Evolutionary conservation across 64 coral and sea anemone genomes (phyloP), one percentile per base, ranked within the genome.

Genomic region (Montipora efflorescens): DNA sequence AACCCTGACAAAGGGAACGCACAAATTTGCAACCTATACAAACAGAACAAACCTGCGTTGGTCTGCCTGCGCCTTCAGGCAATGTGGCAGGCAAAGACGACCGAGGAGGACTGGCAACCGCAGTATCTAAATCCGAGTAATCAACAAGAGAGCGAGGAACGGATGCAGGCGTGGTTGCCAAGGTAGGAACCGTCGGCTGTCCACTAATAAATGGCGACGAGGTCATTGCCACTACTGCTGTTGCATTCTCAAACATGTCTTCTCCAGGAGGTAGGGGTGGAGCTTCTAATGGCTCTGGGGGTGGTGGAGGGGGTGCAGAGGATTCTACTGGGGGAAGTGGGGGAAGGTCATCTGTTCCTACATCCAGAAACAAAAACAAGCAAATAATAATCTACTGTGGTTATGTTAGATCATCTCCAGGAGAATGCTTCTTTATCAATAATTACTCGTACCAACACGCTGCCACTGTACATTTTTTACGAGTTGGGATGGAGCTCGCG

Each of bases 181-280:
- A 13, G 62, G 72, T 67, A 15, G 66, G 3, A 80, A 64, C 58
- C 7, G 76, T 77, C 2, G 76, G 73, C 55, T 76, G 59, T 59
- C 20, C 57, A 77, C 69, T 75, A 4, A 64, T 19, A 64, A 89
- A 89, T 7, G 76, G 25, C 4, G 20, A 77, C 0, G 11, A 14
- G 53, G n/a, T 61, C 49, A 10, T 72, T 15, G 64, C 45, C 0
- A 45, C 59, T 10, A 52, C 48, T 67, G 75, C 13, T 5, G 43
- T 13, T 43, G 11, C 47, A 5, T 8, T 91, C 22, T 25, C 11
- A 55, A 13, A 23, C 15, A 91, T 21, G 23, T 93, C 91, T 1
- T 93, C 91, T 12, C 55, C 73, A 62, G 91, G 91, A 45, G 91
- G 91, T 48, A 82, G 91, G 55, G 91, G 91, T 68, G 91, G 91